Conservation (phyloP, 2,888 invertebrate genomes). For the Xestia xanthographa region DNA sequence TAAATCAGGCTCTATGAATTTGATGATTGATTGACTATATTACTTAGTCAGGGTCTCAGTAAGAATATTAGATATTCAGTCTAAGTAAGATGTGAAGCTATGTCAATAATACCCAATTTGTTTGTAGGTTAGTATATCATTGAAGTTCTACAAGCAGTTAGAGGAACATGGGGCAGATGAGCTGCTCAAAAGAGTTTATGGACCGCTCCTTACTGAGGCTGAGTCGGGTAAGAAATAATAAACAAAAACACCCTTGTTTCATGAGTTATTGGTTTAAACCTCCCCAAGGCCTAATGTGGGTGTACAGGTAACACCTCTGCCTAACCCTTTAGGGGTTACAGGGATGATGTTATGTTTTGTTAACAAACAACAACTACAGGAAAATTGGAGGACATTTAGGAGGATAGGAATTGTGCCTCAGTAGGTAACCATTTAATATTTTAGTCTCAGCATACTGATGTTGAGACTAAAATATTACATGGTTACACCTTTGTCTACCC, state of each 20-base stretch:
- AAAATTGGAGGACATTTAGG: background rate
- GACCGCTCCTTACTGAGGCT: conserved; percentile 94
- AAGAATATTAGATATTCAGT: background rate
- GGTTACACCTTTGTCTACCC: background rate
- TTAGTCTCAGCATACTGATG: too few relatives aligned
- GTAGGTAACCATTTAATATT: too few relatives aligned
- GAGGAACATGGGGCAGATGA: conserved; percentile 99
- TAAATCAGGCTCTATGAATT: background rate
- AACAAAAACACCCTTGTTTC: background rate
- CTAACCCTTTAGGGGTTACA: background rate
- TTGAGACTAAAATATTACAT: background rate
- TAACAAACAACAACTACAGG: background rate
- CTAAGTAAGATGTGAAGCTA: background rate
- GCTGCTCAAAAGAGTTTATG: conserved; percentile 98
- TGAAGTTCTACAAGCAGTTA: conserved; percentile 99
- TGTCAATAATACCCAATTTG: conserved; percentile 12
- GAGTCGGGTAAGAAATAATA: conserved; percentile 93
- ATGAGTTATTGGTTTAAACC: background rate
- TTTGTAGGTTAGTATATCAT: conserved; percentile 98
- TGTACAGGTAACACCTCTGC: background rate
- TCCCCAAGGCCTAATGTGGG: background rate
- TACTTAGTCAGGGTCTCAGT: background rate
- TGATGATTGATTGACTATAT: background rate
- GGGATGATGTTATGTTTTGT: background rate
- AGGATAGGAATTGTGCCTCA: background rate